A percentile compares a stretch with the other conserved stretches of the same genome.
Evolutionary conservation across 2,113 vertebrate species (phyloP).

Genomic region (Bos indicus): DNA sequence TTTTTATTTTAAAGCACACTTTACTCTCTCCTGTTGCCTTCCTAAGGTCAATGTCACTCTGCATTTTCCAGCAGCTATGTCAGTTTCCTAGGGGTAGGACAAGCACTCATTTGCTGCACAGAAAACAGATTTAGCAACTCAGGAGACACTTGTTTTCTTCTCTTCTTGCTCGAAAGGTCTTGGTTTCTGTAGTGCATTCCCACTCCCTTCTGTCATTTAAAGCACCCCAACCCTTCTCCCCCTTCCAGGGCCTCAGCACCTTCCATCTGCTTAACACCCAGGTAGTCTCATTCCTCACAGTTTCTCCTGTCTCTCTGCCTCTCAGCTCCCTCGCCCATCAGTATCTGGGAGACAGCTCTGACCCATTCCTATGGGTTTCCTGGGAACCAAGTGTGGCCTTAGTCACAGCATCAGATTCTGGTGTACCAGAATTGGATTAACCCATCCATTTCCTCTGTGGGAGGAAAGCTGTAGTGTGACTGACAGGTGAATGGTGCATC

Average conservation of each 20-base stretch:
- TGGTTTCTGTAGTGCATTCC: not conserved
- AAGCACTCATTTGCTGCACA: not conserved
- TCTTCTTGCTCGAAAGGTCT: not conserved
- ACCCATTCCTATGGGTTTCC: not conserved
- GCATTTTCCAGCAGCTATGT: not conserved
- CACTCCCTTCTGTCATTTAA: not conserved
- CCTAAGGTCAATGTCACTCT: slow-evolving; percentile 16
- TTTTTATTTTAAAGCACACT: slow-evolving; percentile 11
- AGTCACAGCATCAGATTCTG: not conserved
- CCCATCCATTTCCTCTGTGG: not conserved
- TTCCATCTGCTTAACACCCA: not conserved
- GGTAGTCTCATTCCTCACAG: not conserved
- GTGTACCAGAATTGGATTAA: not conserved
- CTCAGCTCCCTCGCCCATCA: not conserved
- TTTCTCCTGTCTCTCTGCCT: not conserved
- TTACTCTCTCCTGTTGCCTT: not conserved
- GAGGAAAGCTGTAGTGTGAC: not conserved
- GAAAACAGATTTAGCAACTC: not conserved
- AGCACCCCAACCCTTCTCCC: not conserved
- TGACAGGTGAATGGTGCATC: not conserved
- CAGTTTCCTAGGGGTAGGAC: not conserved
- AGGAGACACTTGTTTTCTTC: not conserved
- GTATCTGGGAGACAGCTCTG: not conserved
- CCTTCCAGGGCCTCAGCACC: not conserved
- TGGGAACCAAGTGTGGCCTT: not conserved